Evolutionary conservation across 2,888 invertebrate species (phyloP).

Genomic region (Clitarchus hookeri): DNA sequence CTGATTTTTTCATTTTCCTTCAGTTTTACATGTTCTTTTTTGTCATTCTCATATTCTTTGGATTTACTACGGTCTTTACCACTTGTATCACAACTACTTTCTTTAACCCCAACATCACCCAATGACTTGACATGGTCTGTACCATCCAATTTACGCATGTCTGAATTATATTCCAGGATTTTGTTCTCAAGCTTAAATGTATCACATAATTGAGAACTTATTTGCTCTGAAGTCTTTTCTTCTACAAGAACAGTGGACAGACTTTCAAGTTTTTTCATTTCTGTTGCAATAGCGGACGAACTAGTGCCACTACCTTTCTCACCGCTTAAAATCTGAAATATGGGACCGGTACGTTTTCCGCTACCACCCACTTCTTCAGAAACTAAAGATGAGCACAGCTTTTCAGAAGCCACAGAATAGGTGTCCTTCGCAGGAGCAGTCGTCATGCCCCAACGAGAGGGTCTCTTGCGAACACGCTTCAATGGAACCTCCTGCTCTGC

Average conservation of each 20-base stretch:
- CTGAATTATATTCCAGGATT: background rate
- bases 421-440: conserved; percentile 31
- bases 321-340: conserved; percentile 22
- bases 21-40: conserved; percentile 14
- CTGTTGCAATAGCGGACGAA: background rate
- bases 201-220: background rate
- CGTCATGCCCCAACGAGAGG: conserved; percentile 39
- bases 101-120: background rate
- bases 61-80: background rate
- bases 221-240: background rate
- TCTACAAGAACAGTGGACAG: background rate
- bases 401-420: background rate
- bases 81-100: background rate
- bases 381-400: conserved; percentile 12
- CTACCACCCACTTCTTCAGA: background rate
- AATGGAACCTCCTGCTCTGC: background rate
- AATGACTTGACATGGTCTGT: background rate
- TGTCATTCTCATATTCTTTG: background rate
- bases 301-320: background rate
- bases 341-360: background rate
- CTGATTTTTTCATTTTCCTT: background rate
- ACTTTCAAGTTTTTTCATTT: conserved; percentile 24
- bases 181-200: background rate
- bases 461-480: conserved; percentile 32
- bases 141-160: background rate